Conservation (phyloP, 2,113 vertebrate genomes). For the Nansenia antarctica region DNA sequence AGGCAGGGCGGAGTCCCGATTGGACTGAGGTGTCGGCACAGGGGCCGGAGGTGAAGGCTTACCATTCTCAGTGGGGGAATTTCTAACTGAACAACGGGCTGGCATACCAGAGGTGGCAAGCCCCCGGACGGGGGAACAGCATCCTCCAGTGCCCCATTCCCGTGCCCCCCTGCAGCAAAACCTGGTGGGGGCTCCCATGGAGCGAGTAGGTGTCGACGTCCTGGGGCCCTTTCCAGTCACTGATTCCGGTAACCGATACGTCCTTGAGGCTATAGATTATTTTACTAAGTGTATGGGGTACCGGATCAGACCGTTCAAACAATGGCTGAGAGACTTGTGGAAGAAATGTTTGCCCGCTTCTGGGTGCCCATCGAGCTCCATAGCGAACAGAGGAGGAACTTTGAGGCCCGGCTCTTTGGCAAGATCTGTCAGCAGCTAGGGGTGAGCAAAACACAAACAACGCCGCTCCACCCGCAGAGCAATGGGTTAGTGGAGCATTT, state of each 20-base stretch:
- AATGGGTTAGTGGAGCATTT: too few relatives aligned
- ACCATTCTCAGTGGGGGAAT: neutral
- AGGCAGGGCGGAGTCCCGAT: neutral
- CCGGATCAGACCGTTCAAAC: neutral
- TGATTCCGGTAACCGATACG: conserved; percentile 9
- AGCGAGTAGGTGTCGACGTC: neutral
- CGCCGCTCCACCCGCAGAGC: too few relatives aligned
- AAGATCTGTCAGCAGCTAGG: too few relatives aligned
- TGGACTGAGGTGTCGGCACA: neutral
- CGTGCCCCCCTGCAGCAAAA: conserved; percentile 9
- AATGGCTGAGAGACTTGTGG: neutral
- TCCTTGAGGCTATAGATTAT: conserved; percentile 13
- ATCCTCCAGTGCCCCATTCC: neutral
- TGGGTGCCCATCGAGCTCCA: neutral
- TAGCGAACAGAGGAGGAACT: conserved; percentile 1
- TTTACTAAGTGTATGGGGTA: conserved; percentile 9
- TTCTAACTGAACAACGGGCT: neutral
- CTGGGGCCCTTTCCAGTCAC: conserved; percentile 1
- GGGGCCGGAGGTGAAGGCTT: neutral
- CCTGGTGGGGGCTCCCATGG: conserved; percentile 6
- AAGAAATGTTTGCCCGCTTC: neutral
- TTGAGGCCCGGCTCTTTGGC: too few relatives aligned
- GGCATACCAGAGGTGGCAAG: neutral
- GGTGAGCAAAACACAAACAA: too few relatives aligned
- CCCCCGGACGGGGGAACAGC: neutral